These are phyloP conservation scores for Naso thynnoides DNA, from an alignment of 2,797 vertebrate species.

Conservation along the genomic window DNA sequence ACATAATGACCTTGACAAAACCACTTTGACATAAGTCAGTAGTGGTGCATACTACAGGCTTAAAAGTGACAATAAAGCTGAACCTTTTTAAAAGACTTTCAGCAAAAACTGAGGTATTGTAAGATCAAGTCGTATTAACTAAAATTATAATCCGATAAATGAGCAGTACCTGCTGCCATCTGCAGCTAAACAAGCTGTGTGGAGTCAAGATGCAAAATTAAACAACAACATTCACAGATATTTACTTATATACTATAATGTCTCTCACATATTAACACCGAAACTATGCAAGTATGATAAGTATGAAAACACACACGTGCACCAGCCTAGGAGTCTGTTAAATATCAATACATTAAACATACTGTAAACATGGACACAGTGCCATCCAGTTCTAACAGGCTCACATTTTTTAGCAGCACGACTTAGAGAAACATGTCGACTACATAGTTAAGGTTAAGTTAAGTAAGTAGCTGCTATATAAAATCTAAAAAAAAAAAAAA, in stretches of 20 bases:
- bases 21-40: neutral
- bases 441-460: too few relatives aligned
- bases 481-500: neutral
- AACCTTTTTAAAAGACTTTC: neutral
- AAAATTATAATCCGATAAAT: neutral
- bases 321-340: neutral
- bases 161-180: neutral
- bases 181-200: slow-evolving; percentile 3
- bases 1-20: too few relatives aligned
- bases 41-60: neutral
- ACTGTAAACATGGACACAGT: neutral
- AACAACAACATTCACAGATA: neutral
- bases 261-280: neutral
- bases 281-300: neutral
- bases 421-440: too few relatives aligned
- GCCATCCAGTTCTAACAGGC: neutral
- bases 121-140: too few relatives aligned
- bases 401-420: neutral
- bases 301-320: neutral
- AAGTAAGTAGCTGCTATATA: too few relatives aligned
- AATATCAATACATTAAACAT: neutral
- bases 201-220: neutral
- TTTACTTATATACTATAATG: neutral
- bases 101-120: too few relatives aligned
- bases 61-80: neutral